A percentile compares a stretch with the other conserved stretches of the same genome.
Evolutionary conservation across 2,113 vertebrate species (phyloP).

Genomic region (Hipposideros armiger): DNA sequence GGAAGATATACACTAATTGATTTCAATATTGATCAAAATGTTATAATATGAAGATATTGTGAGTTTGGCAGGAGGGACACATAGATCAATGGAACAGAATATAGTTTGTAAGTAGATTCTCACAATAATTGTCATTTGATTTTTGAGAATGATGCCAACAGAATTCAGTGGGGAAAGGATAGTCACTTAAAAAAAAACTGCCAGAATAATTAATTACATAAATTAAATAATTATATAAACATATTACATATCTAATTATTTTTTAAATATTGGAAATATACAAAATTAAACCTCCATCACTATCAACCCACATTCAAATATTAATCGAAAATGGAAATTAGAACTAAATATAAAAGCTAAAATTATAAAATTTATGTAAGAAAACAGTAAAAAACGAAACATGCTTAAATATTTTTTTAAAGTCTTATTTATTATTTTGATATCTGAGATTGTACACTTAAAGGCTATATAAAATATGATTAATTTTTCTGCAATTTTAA

Average conservation of each 20-base stretch:
- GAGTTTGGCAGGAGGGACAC: background rate
- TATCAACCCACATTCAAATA: background rate
- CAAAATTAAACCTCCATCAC: background rate
- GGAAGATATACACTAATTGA: background rate
- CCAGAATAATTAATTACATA: background rate
- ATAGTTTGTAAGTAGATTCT: background rate
- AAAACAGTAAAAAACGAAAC: background rate
- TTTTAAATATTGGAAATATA: background rate
- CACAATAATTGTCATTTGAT: background rate
- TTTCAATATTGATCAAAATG: background rate
- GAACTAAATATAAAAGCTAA: background rate
- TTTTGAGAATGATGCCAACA: background rate
- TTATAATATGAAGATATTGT: background rate
- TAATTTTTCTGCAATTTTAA: background rate
- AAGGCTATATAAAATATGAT: background rate
- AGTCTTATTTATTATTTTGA: background rate
- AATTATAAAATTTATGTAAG: background rate
- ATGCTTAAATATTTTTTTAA: background rate
- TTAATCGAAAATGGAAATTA: background rate
- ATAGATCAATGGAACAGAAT: background rate
- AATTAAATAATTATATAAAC: background rate
- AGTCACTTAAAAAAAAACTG: background rate
- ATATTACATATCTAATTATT: background rate
- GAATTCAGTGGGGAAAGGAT: background rate
- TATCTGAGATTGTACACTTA: background rate